phyloP scores from a whole-genome alignment of 2,797 vertebrate genomes.

The Syngnathus rostellatus region DNA sequence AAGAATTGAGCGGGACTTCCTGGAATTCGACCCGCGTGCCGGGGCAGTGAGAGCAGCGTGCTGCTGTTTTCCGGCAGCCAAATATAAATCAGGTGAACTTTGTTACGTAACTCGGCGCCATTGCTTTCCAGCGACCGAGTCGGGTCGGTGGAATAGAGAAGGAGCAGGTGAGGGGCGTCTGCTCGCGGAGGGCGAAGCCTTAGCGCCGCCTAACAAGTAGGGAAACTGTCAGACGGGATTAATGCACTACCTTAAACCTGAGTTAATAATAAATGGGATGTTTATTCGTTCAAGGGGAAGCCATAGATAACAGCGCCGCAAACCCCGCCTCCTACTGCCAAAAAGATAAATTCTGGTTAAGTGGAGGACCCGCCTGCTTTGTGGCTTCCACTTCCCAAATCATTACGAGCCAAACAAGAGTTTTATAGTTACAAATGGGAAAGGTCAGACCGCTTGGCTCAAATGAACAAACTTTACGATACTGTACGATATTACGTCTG shows the following conservation, averaged over 20 bases:
- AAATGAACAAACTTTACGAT: not conserved
- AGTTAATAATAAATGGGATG: slow-evolving; percentile 86
- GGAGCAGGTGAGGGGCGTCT: slow-evolving; percentile 61
- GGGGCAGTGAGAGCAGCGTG: slow-evolving; percentile 1
- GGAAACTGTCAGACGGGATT: slow-evolving; percentile 79
- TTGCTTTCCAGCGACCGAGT: slow-evolving; percentile 39
- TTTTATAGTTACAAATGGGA: slow-evolving; percentile 66
- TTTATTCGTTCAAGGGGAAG: slow-evolving; percentile 79
- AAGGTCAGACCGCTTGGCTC: slow-evolving; percentile 58
- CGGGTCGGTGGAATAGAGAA: slow-evolving; percentile 7
- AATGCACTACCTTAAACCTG: slow-evolving; percentile 81
- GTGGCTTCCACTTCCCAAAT: slow-evolving; percentile 68
- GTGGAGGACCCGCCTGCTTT: slow-evolving; percentile 71
- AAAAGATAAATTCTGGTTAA: slow-evolving; percentile 83
- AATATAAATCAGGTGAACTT: slow-evolving; percentile 3
- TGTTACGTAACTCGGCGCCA: slow-evolving; percentile 10
- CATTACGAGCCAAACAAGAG: slow-evolving; percentile 73
- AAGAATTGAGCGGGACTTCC: not conserved
- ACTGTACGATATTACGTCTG: not conserved
- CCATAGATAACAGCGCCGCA: slow-evolving; percentile 76
- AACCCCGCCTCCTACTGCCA: slow-evolving; percentile 77
- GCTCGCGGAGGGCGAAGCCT: slow-evolving; percentile 63
- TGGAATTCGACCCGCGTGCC: not conserved
- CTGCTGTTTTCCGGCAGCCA: not conserved
- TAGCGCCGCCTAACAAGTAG: slow-evolving; percentile 75